A percentile compares a stretch with the other conserved stretches of the same genome.
phyloP scores from a whole-genome alignment of 1,140 invertebrate genomes.

The Mizuhopecten yessoensis region DNA sequence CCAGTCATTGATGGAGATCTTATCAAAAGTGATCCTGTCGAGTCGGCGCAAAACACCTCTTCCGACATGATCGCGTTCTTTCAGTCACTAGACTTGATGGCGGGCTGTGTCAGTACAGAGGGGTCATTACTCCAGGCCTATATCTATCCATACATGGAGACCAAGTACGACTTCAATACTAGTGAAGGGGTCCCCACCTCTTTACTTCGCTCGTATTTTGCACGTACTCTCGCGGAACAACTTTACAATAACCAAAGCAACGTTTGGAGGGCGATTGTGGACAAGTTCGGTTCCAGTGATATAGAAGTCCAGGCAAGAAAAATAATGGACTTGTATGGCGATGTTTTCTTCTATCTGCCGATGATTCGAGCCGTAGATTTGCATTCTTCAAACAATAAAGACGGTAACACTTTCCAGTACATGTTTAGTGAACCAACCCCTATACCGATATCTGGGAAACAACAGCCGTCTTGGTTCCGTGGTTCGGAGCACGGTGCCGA shows the following conservation, averaged over 20 bases:
- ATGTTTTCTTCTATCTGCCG: not conserved
- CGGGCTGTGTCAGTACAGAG: not conserved
- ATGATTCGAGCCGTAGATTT: not conserved
- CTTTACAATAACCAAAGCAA: not conserved
- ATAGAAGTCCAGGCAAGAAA: not conserved
- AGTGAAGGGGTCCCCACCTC: not conserved
- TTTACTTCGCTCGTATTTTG: not conserved
- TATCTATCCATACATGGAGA: not conserved
- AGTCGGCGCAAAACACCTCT: not conserved
- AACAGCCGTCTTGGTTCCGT: not conserved
- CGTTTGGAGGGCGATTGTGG: not conserved
- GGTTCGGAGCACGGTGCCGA: not conserved
- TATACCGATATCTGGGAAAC: not conserved
- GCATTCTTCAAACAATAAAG: not conserved
- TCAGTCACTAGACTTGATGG: not conserved
- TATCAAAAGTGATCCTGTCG: not conserved
- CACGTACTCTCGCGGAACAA: not conserved
- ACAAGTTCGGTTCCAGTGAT: conserved; percentile 8
- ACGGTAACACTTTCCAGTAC: not conserved
- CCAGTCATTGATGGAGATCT: conserved; percentile 8
- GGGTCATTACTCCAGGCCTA: not conserved
- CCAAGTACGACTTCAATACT: not conserved
- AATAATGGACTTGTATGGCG: not conserved
- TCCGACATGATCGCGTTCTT: not conserved
- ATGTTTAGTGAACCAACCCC: not conserved